These are phyloP conservation scores for Drosophila dunni DNA, from an alignment of 1,140 invertebrate genomes.

Conservation along the genomic window DNA sequence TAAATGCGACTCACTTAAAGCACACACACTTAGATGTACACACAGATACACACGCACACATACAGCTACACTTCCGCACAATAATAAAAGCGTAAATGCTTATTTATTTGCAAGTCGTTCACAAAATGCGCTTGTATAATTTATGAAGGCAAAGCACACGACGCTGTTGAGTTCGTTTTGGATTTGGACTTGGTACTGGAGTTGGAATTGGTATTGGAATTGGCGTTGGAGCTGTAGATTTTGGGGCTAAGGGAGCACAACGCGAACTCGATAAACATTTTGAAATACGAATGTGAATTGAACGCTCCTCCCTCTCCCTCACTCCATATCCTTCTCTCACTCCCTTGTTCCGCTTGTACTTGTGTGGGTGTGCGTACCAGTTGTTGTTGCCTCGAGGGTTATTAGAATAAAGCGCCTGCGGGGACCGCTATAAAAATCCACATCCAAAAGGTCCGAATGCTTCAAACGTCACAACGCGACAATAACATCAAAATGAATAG, in stretches of 20 bases:
- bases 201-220: background rate
- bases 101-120: conserved; percentile 82
- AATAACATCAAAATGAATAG: conserved; percentile 47
- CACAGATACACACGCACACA: conserved; percentile 23
- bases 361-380: conserved; percentile 48
- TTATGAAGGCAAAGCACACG: conserved; percentile 78
- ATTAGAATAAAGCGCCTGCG: conserved; percentile 54
- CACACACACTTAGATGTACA: conserved; percentile 20
- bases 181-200: background rate
- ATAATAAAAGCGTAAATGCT: conserved; percentile 82
- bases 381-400: conserved; percentile 47
- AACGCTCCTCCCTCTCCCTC: conserved; percentile 33
- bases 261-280: conserved; percentile 54
- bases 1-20: conserved; percentile 34
- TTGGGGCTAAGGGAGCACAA: conserved; percentile 15
- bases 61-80: conserved; percentile 52
- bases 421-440: conserved; percentile 68
- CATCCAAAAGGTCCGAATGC: conserved; percentile 17
- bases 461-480: conserved; percentile 35
- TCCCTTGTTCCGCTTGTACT: background rate
- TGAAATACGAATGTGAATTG: conserved; percentile 68
- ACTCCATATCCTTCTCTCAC: background rate
- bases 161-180: conserved; percentile 15
- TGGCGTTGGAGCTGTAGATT: background rate
- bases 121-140: conserved; percentile 78